Percentiles rank a stretch among this genome's conserved stretches.
Evolutionary conservation across 2,888 invertebrate species (phyloP).

Genomic region (Baronia brevicornis): DNA sequence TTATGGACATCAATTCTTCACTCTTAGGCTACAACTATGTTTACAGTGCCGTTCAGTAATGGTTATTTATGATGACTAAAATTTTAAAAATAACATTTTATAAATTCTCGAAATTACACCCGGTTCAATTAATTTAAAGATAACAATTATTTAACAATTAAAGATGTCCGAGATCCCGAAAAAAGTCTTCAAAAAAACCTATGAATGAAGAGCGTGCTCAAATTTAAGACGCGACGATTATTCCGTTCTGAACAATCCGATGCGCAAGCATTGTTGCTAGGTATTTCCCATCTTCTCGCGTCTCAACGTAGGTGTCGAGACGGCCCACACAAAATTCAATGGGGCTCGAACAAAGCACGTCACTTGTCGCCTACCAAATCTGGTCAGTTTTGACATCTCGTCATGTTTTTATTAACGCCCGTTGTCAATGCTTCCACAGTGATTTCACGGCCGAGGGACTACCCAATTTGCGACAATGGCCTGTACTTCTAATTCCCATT

Average conservation of each 20-base stretch:
- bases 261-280: conserved; percentile 57
- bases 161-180: conserved; percentile 20
- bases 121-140: background rate
- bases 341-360: conserved; percentile 50
- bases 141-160: conserved; percentile 24
- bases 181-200: conserved; percentile 24
- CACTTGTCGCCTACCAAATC: conserved; percentile 69
- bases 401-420: conserved; percentile 72
- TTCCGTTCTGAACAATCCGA: conserved; percentile 47
- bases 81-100: conserved; percentile 1
- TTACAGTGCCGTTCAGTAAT: too few species aligned
- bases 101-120: background rate
- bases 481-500: conserved; percentile 67
- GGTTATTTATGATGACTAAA: too few species aligned
- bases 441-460: conserved; percentile 57
- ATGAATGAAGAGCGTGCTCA: conserved; percentile 61
- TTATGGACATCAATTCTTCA: too few species aligned
- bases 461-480: conserved; percentile 68
- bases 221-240: conserved; percentile 51
- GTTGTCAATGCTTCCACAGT: conserved; percentile 51
- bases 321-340: conserved; percentile 70
- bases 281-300: conserved; percentile 33
- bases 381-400: conserved; percentile 73
- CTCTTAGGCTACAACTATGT: too few species aligned
- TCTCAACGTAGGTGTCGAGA: conserved; percentile 53